Percentiles rank a stretch among this genome's conserved stretches.
Evolutionary conservation across 92 coral and sea anemone species (phyloP).

Genomic region (Phymanthus crucifer): DNA sequence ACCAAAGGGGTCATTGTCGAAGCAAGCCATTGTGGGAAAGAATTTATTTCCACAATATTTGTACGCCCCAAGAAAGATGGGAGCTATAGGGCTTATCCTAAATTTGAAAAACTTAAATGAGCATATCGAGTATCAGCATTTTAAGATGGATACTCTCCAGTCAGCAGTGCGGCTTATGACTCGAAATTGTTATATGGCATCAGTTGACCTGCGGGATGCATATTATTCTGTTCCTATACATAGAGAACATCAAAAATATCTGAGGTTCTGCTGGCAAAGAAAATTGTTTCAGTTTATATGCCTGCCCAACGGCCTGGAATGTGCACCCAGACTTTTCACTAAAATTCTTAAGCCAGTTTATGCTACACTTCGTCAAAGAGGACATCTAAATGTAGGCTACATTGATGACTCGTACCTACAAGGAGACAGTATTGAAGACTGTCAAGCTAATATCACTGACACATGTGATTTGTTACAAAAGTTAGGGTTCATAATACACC

Average conservation of each 20-base stretch:
- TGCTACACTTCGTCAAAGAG: too few species aligned
- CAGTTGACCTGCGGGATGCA: slow-evolving; percentile 38
- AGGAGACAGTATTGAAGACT: slow-evolving; percentile 19
- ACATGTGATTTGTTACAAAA: slow-evolving; percentile 18
- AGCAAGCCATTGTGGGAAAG: too few species aligned
- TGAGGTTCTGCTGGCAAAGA: slow-evolving; percentile 29
- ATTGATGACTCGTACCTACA: too few species aligned
- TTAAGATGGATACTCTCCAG: too few species aligned
- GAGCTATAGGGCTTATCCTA: too few species aligned
- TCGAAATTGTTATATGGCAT: slow-evolving; percentile 53
- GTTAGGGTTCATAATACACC: slow-evolving; percentile 8
- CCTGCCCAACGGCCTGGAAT: slow-evolving; percentile 49
- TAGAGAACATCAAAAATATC: slow-evolving; percentile 43
- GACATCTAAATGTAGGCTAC: too few species aligned
- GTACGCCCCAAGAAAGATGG: too few species aligned
- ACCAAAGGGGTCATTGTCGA: too few species aligned
- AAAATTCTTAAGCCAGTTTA: slow-evolving; percentile 58
- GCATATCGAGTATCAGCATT: too few species aligned
- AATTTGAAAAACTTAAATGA: too few species aligned
- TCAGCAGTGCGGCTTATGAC: too few species aligned
- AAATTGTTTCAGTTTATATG: slow-evolving; percentile 49
- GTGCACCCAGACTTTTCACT: slow-evolving; percentile 58
- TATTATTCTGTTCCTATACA: slow-evolving; percentile 48
- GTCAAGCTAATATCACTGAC: slow-evolving; percentile 18
- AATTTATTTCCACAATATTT: too few species aligned